phyloP scores from a whole-genome alignment of 2,888 invertebrate species.

The Sepioteuthis lessoniana region DNA sequence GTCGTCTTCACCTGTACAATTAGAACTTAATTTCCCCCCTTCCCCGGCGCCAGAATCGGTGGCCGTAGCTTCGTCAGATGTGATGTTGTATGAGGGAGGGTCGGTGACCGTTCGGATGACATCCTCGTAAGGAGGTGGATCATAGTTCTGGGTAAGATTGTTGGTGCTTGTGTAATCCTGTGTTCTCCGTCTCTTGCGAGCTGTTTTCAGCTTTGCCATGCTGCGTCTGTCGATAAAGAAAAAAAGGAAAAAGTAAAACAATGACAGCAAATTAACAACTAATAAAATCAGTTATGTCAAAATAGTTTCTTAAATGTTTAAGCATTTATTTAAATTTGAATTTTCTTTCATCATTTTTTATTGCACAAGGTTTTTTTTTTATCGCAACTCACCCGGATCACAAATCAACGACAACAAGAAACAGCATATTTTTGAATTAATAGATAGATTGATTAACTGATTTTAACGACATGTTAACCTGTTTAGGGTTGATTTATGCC shows the following conservation, averaged over 20 bases:
- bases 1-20: neutral
- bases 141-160: conserved; percentile 42
- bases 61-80: neutral
- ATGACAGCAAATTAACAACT: no score
- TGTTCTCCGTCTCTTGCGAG: conserved; percentile 40
- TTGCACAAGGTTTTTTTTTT: no score
- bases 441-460: no score
- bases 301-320: no score
- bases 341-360: no score
- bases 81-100: conserved; percentile 38
- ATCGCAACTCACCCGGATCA: no score
- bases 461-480: no score
- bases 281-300: no score
- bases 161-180: conserved; percentile 46
- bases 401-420: no score
- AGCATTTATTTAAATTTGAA: no score
- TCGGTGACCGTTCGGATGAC: neutral
- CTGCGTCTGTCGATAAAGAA: neutral
- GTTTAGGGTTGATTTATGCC: no score
- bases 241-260: neutral
- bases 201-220: neutral
- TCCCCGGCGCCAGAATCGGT: neutral
- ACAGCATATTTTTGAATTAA: no score
- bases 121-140: conserved; percentile 45
- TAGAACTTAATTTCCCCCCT: neutral